phyloP scores from a whole-genome alignment of 2,888 invertebrate species.

The Eumerus sabulonum region DNA sequence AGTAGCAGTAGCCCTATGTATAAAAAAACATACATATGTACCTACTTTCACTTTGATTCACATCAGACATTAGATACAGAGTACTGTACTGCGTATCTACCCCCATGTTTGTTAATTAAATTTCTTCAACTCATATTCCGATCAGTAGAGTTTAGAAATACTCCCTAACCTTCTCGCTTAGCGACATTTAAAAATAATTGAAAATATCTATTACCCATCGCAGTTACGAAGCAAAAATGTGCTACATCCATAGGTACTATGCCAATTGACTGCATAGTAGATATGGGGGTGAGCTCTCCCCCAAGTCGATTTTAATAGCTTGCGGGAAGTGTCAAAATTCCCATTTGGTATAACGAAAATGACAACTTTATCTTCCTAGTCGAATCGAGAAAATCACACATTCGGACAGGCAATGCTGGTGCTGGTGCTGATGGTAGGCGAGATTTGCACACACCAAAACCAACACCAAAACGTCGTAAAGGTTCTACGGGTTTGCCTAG shows the following conservation, averaged over 20 bases:
- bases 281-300: conserved; percentile 53
- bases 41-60: too few species aligned
- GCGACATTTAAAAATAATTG: conserved; percentile 51
- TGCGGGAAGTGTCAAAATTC: conserved; percentile 62
- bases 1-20: too few species aligned
- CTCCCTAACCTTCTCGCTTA: conserved; percentile 45
- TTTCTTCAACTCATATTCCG: conserved; percentile 47
- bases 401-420: conserved; percentile 25
- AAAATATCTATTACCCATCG: conserved; percentile 51
- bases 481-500: conserved; percentile 68
- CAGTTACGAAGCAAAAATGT: conserved; percentile 40
- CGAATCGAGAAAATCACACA: conserved; percentile 52
- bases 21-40: too few species aligned
- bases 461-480: conserved; percentile 11
- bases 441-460: conserved; percentile 57
- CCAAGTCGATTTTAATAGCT: conserved; percentile 56
- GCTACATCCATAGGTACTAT: too few species aligned
- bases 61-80: too few species aligned
- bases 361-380: conserved; percentile 48
- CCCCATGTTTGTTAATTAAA: conserved; percentile 38
- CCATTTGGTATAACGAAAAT: conserved; percentile 57
- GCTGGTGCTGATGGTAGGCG: conserved; percentile 63
- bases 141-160: conserved; percentile 6
- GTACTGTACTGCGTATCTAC: too few species aligned
- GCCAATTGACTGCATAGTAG: conserved; percentile 55